Percentiles rank a stretch among this genome's conserved stretches.
Evolutionary conservation across 2,113 vertebrate genomes (phyloP).

Genomic region (Lophochroa leadbeateri): DNA sequence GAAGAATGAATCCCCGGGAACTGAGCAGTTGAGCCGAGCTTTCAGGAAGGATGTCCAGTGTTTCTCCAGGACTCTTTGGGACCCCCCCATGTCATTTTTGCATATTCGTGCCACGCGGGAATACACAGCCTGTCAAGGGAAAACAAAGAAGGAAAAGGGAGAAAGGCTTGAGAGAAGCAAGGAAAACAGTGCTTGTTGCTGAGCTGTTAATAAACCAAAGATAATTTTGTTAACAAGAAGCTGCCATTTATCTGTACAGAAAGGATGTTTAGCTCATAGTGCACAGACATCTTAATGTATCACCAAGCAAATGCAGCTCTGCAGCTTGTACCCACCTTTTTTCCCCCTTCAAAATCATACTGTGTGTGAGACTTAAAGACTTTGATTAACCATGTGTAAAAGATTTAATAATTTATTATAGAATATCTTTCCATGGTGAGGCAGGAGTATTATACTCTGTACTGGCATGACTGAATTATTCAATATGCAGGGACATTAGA

Average conservation of each 20-base stretch:
- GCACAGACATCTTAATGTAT: conserved; percentile 19
- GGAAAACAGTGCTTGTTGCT: conserved; percentile 41
- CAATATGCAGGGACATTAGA: conserved; percentile 74
- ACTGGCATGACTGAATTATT: conserved; percentile 84
- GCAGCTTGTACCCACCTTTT: background rate
- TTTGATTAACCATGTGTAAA: conserved; percentile 76
- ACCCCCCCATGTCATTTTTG: conserved; percentile 97
- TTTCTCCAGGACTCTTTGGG: conserved; percentile 96
- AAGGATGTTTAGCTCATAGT: background rate
- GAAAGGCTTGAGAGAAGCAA: conserved; percentile 28
- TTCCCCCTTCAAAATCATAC: background rate
- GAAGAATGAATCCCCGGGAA: conserved; percentile 97
- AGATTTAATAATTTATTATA: conserved; percentile 84
- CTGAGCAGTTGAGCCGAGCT: conserved; percentile 94
- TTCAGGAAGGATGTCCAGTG: conserved; percentile 99
- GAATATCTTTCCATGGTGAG: conserved; percentile 76
- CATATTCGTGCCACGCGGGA: conserved; percentile 97
- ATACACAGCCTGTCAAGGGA: conserved; percentile 85
- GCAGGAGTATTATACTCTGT: conserved; percentile 76
- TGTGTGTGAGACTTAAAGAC: conserved; percentile 59
- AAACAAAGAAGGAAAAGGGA: background rate
- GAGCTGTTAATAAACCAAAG: background rate
- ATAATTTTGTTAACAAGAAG: conserved; percentile 23
- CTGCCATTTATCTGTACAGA: background rate
- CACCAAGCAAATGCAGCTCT: background rate